Conservation (phyloP, 2,797 vertebrate species). For the Pantherophis alleghaniensis region DNA sequence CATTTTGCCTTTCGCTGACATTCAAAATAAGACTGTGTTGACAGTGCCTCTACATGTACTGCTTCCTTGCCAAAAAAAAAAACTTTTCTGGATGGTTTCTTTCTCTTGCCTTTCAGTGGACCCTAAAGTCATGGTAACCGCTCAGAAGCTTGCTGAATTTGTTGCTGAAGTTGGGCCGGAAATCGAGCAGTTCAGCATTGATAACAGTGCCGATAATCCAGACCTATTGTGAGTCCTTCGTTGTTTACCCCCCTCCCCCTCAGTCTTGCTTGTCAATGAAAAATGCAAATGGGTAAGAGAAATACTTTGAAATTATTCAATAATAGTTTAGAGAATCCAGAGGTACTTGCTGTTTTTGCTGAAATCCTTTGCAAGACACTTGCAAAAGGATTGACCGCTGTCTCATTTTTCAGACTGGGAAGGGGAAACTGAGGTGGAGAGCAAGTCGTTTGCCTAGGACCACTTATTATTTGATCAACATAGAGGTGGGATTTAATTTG, state of each 20-base stretch:
- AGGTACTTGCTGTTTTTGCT: not conserved
- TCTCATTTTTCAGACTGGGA: not conserved
- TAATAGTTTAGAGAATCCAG: not conserved
- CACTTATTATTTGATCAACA: not conserved
- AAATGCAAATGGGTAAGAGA: not conserved
- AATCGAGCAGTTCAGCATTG: conserved; percentile 79
- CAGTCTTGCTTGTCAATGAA: no score
- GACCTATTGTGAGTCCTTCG: conserved; percentile 73
- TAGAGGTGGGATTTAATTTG: not conserved
- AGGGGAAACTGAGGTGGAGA: not conserved
- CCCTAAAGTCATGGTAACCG: conserved; percentile 74
- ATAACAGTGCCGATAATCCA: conserved; percentile 77
- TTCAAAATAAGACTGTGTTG: not conserved
- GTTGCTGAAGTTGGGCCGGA: conserved; percentile 79
- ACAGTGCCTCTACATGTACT: not conserved
- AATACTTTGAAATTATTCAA: not conserved
- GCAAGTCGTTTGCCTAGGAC: not conserved
- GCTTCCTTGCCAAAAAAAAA: not conserved
- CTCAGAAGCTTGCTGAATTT: conserved; percentile 76
- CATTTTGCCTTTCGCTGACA: not conserved
- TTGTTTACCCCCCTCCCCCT: no score
- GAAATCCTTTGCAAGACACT: not conserved
- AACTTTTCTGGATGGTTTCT: not conserved
- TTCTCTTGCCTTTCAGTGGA: conserved; percentile 65
- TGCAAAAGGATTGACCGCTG: not conserved